Conservation (phyloP, 2,797 vertebrate genomes). For the Xiphophorus birchmanni region DNA sequence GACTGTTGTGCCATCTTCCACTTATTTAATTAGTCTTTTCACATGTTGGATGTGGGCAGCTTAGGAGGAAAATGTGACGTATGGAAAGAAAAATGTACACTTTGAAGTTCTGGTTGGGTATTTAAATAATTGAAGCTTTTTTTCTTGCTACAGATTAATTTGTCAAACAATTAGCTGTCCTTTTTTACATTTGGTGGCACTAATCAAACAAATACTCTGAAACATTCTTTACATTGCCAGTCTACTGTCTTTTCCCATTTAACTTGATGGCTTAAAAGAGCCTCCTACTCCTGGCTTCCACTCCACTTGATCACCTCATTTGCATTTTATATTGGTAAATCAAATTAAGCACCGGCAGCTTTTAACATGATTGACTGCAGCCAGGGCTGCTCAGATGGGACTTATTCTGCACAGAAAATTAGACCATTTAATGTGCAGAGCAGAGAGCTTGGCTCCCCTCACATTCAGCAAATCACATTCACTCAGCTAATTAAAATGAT, state of each 20-base stretch:
- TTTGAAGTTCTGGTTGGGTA: slow-evolving; percentile 64
- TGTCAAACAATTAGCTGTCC: slow-evolving; percentile 94
- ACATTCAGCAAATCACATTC: slow-evolving; percentile 93
- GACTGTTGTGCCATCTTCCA: slow-evolving; percentile 93
- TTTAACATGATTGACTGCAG: slow-evolving; percentile 99
- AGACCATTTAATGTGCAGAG: slow-evolving; percentile 95
- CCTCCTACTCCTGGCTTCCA: slow-evolving; percentile 90
- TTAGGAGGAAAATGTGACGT: slow-evolving; percentile 86
- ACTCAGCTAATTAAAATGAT: slow-evolving; percentile 99
- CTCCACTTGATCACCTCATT: slow-evolving; percentile 99
- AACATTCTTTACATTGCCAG: slow-evolving; percentile 96
- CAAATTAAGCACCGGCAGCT: slow-evolving; percentile 99
- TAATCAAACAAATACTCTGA: slow-evolving; percentile 99
- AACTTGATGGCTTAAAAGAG: slow-evolving; percentile 99
- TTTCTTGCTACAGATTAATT: slow-evolving; percentile 90
- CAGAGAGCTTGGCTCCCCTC: slow-evolving; percentile 83
- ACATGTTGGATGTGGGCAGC: slow-evolving; percentile 93
- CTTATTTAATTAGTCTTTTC: slow-evolving; percentile 99
- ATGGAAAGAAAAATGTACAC: slow-evolving; percentile 66
- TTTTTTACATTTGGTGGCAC: slow-evolving; percentile 95
- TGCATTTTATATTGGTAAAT: slow-evolving; percentile 99
- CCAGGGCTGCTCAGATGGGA: slow-evolving; percentile 96
- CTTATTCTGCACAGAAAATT: slow-evolving; percentile 96
- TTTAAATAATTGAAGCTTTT: slow-evolving; percentile 86
- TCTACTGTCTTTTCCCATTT: slow-evolving; percentile 96